phyloP scores from a whole-genome alignment of 2,113 vertebrate genomes.

The Nyctereutes procyonoides region DNA sequence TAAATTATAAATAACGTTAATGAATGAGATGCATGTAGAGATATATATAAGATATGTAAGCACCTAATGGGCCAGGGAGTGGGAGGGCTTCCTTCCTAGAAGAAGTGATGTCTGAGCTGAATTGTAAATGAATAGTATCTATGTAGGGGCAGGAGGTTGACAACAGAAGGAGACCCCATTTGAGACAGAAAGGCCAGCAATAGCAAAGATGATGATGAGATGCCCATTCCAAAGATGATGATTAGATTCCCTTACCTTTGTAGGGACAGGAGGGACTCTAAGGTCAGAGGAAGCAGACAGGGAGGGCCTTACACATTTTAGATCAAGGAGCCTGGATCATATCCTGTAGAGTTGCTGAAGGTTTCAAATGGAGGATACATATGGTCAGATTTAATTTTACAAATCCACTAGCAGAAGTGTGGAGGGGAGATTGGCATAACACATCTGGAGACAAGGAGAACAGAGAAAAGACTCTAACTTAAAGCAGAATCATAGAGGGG shows the following conservation, averaged over 20 bases:
- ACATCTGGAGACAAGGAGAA: not conserved
- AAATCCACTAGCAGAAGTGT: not conserved
- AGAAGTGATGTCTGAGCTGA: conserved; percentile 10
- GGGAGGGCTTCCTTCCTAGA: conserved; percentile 1
- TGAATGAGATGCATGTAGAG: not conserved
- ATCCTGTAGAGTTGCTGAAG: not conserved
- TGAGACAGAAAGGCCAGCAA: not conserved
- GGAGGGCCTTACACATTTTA: not conserved
- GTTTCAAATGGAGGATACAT: not conserved
- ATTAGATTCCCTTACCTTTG: not conserved
- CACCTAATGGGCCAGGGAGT: not conserved
- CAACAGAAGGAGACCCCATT: not conserved
- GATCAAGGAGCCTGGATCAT: not conserved
- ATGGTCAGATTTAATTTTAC: not conserved
- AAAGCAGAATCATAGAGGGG: not conserved
- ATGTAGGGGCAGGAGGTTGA: not conserved
- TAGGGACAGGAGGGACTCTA: not conserved
- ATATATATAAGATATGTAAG: not conserved
- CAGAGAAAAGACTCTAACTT: not conserved
- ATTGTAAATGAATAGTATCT: conserved; percentile 5
- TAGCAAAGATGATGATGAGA: not conserved
- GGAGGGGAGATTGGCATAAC: not conserved
- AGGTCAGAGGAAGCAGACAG: not conserved
- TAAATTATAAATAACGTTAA: conserved; percentile 14
- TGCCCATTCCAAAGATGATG: not conserved